phyloP scores from a whole-genome alignment of 2,888 invertebrate species.

The Stenotaenia linearis region DNA sequence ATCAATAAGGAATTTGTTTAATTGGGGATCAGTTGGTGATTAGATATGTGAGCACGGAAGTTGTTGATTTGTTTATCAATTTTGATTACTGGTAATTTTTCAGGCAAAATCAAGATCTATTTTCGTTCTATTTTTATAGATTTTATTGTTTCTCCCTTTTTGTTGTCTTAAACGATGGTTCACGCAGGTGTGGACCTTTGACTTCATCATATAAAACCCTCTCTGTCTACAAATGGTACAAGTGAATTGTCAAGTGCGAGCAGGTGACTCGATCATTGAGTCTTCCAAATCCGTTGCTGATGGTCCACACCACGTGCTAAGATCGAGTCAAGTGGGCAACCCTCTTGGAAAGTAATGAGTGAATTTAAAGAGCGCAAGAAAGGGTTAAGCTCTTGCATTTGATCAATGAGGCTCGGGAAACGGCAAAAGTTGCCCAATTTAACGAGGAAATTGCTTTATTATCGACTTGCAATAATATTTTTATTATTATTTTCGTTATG shows the following conservation, averaged over 20 bases:
- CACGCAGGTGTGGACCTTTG: not conserved
- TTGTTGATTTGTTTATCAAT: slow-evolving; percentile 9
- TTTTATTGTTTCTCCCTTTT: not conserved
- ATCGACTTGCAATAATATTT: not conserved
- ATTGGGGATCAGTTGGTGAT: slow-evolving; percentile 3
- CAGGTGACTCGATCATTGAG: slow-evolving; percentile 2
- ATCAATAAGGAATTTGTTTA: slow-evolving; percentile 5
- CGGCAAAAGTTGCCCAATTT: too few relatives aligned
- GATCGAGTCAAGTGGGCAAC: slow-evolving; percentile 4
- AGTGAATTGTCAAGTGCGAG: not conserved
- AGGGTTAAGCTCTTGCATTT: not conserved
- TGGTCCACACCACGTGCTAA: not conserved
- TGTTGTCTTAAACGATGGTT: not conserved
- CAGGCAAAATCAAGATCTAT: not conserved
- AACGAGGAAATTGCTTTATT: not conserved
- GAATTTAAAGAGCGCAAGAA: not conserved
- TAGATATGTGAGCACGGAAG: slow-evolving; percentile 9
- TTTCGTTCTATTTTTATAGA: not conserved
- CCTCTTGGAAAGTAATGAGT: not conserved
- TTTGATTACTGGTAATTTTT: not conserved
- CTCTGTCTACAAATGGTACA: not conserved
- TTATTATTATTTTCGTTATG: not conserved
- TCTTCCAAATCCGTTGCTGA: not conserved
- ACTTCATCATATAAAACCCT: not conserved
- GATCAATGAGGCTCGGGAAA: too few relatives aligned